Percentiles rank a stretch among this genome's conserved stretches.
These are phyloP conservation scores for Myrmophylax atrothorax DNA, from an alignment of 2,113 vertebrate species.

Conservation along the genomic window DNA sequence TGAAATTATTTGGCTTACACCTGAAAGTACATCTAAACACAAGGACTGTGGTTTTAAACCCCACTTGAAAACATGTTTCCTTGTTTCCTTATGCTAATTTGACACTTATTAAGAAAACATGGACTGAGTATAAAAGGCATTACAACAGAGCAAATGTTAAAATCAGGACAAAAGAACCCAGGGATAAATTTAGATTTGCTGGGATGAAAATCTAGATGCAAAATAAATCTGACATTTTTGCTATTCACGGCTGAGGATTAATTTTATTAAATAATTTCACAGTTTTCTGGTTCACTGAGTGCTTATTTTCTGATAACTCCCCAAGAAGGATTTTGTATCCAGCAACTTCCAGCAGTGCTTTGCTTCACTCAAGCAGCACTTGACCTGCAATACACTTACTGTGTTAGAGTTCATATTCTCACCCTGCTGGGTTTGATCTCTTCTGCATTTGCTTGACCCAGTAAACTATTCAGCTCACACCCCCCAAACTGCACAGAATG, in stretches of 20 bases:
- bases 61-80: not conserved
- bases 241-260: conserved; percentile 39
- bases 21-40: not conserved
- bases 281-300: conserved; percentile 39
- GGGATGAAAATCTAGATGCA: conserved; percentile 50
- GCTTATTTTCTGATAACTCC: conserved; percentile 25
- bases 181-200: conserved; percentile 46
- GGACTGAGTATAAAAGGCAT: not conserved
- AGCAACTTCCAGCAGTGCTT: not conserved
- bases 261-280: conserved; percentile 47
- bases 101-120: conserved; percentile 6
- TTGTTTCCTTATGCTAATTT: conserved; percentile 23
- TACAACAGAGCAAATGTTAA: conserved; percentile 13
- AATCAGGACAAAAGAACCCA: conserved; percentile 5
- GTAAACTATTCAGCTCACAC: conserved; percentile 42
- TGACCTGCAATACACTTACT: conserved; percentile 18
- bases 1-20: not conserved
- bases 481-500: not conserved
- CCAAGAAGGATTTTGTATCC: not conserved
- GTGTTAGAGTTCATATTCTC: conserved; percentile 27
- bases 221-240: conserved; percentile 52
- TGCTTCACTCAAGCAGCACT: not conserved
- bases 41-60: not conserved
- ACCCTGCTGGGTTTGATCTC: conserved; percentile 46
- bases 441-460: conserved; percentile 58